These are phyloP conservation scores for Anarsia innoxiella DNA, from an alignment of 2,888 invertebrate species.

Conservation along the genomic window DNA sequence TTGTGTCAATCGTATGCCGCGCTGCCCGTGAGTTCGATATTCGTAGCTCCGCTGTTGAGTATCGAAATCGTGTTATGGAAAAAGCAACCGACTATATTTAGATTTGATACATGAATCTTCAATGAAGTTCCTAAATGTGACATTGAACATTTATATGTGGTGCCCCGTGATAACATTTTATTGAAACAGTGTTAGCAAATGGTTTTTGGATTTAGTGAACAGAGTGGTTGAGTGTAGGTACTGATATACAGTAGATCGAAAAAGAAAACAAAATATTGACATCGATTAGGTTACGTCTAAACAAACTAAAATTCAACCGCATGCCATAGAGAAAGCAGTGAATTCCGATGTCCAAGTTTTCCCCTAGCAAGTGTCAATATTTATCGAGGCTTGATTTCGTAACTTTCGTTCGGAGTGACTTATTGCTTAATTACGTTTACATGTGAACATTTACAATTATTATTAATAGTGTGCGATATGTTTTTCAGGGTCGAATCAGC, in stretches of 20 bases:
- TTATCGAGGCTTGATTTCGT: constrained; percentile 37
- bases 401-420: constrained; percentile 35
- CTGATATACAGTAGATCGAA: constrained; percentile 10
- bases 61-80: constrained; percentile 47
- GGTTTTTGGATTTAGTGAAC: no score
- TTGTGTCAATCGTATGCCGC: constrained; percentile 50
- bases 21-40: constrained; percentile 44
- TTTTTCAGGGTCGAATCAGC: background rate
- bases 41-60: constrained; percentile 49
- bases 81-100: constrained; percentile 50
- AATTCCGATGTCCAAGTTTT: constrained; percentile 39
- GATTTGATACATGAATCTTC: constrained; percentile 32
- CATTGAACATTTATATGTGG: no score
- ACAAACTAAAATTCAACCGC: constrained; percentile 29
- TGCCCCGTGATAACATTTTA: no score
- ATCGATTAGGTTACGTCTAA: no score
- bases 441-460: background rate
- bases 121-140: constrained; percentile 27
- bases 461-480: background rate
- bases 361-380: constrained; percentile 38
- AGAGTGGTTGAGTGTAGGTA: no score
- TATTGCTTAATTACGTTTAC: constrained; percentile 23
- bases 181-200: no score
- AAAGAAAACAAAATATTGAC: constrained; percentile 20
- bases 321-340: constrained; percentile 47